Conservation (phyloP, 2,797 vertebrate species). For the Gymnothorax reevesii region DNA sequence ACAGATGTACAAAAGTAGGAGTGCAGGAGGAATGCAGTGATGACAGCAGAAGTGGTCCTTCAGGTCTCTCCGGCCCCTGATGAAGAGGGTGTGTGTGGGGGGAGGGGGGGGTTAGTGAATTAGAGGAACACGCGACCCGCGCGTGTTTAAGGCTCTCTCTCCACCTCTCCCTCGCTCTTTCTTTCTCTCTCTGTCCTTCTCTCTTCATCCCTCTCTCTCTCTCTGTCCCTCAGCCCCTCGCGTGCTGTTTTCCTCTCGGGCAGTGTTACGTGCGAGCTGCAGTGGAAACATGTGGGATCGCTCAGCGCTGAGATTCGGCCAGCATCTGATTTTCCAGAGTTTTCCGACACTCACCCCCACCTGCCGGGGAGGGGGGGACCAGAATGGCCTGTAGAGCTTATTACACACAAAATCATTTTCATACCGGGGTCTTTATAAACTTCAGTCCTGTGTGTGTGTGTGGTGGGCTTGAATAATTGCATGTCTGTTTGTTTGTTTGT, state of each 20-base stretch:
- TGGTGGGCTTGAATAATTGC: too few relatives aligned
- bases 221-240: background rate
- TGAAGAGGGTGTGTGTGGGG: background rate
- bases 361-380: background rate
- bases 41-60: background rate
- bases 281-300: background rate
- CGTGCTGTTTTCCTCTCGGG: background rate
- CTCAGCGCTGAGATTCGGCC: background rate
- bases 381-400: background rate
- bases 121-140: background rate
- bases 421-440: background rate
- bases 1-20: too few relatives aligned
- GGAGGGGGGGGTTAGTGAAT: background rate
- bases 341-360: background rate
- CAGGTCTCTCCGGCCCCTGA: background rate
- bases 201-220: background rate
- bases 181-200: background rate
- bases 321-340: too few relatives aligned
- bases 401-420: too few relatives aligned
- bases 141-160: too few relatives aligned
- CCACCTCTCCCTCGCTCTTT: background rate
- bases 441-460: background rate
- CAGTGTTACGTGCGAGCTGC: background rate
- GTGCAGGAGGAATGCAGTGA: too few relatives aligned
- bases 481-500: background rate